Base-by-base conservation (phyloP, 64 coral and sea anemone species). In the Dendronephthya gigantea region DNA sequence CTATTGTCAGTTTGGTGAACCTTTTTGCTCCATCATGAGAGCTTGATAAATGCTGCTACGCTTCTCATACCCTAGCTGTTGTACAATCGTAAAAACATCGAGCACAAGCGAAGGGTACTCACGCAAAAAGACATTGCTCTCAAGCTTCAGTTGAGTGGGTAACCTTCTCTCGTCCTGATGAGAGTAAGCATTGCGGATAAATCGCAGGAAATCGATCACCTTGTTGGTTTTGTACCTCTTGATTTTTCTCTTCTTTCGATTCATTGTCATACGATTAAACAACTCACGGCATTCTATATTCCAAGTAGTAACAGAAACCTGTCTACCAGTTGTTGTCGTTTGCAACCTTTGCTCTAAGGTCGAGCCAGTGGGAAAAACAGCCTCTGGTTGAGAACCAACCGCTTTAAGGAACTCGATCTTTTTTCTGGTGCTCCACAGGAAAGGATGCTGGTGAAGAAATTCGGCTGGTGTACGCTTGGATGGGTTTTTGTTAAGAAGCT, bases 321-420 rank as follows among this genome's bases (percentile, higher is more conserved):
- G 3, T 22, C 22, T 2, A 30, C 19, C 58, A 66, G 22, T 66
- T 2, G 6, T 66, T 66, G 58, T 15, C 58, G 6, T 66, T 5
- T 30, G 19, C 58, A 66, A 30, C 6, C 58, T 17, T 66, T 66
- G 58, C 29, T 66, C 58, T 15, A 66, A 15, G 6, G 58, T 30
- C 6, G 19, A 17, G 19, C 6, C 6, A 66, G 19, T 66, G 3
- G 58, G 58, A 30, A 3, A 7, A 5, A 17, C 58, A 66, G 58
- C 58, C 14, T 66, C 58, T 66, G 19, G 38, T 82, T 86, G 33
- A 16, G 68, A 34, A 23, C 85, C 85, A 0, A 86, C 85, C 10
- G 28, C 62, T 30, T n/a, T 52, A 9, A 86, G 39, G 51, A 86
- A 86, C 7, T 48, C 29, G 19, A 65, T 86, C 34, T 86, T 86